Conservation (phyloP, 2,113 vertebrate genomes). For the Dinomys branickii region DNA sequence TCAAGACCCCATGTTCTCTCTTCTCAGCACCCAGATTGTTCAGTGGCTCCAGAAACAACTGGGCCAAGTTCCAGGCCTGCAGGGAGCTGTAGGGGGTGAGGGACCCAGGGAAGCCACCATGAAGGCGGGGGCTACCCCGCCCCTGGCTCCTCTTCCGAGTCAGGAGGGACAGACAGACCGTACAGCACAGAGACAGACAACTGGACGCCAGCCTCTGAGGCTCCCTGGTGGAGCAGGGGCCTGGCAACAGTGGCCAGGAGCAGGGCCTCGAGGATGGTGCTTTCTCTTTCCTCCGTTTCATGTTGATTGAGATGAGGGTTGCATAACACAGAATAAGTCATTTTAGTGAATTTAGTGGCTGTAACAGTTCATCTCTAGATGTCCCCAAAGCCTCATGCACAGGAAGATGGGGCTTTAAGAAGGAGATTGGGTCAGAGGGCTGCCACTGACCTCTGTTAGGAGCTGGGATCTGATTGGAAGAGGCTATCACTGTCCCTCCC, state of each 20-base stretch:
- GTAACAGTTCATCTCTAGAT: background rate
- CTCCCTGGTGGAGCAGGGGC: background rate
- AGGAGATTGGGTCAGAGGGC: background rate
- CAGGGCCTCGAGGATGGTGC: background rate
- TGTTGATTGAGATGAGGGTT: background rate
- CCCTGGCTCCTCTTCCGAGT: too few relatives aligned
- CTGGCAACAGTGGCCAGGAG: background rate
- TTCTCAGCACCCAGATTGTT: background rate
- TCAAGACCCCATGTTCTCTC: background rate
- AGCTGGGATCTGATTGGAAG: background rate
- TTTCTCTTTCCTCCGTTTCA: background rate
- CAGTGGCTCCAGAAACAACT: background rate
- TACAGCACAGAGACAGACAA: background rate
- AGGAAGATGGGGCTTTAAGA: background rate
- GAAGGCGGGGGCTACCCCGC: background rate
- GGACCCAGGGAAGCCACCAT: accelerated
- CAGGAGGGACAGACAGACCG: background rate
- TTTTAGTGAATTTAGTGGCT: background rate
- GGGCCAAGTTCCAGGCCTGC: background rate
- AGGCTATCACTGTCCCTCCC: background rate
- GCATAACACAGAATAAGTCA: background rate
- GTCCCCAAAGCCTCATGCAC: background rate
- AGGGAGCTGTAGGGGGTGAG: background rate
- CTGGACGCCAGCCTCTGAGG: background rate
- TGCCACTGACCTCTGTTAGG: background rate